phyloP scores from a whole-genome alignment of 37 sponge, comb jelly and placozoan genomes.

The Eunapius fragilis region DNA sequence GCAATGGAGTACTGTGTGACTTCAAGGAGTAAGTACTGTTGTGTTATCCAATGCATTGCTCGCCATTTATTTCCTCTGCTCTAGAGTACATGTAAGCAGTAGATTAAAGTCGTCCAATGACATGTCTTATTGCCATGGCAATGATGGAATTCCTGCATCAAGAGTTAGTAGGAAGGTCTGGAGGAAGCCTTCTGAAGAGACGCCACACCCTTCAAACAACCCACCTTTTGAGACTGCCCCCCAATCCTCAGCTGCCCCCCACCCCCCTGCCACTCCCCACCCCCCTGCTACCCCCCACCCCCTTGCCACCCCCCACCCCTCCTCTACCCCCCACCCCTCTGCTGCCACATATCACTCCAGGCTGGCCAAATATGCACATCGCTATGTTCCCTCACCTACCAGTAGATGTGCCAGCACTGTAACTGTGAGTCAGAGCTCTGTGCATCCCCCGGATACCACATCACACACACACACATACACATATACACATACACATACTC shows the following conservation, averaged over 20 bases:
- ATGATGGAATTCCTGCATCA: not conserved
- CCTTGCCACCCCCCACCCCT: no score
- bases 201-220: not conserved
- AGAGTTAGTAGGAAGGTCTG: not conserved
- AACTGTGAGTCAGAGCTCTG: not conserved
- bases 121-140: not conserved
- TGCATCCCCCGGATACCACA: not conserved
- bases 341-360: constrained; percentile 4
- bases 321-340: not conserved
- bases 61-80: not conserved
- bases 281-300: no score
- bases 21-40: not conserved
- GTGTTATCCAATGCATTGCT: not conserved
- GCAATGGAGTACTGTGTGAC: not conserved
- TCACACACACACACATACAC: not conserved
- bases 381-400: not conserved
- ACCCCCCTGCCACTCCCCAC: no score
- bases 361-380: not conserved
- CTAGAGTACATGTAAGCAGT: not conserved
- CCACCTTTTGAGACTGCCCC: not conserved
- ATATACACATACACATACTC: not conserved
- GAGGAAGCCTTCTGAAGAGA: not conserved
- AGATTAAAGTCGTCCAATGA: not conserved
- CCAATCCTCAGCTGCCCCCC: no score
- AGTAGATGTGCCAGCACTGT: not conserved